A percentile compares a stretch with the other conserved stretches of the same genome.
Evolutionary conservation across 2,797 vertebrate species (phyloP).

Genomic region (Argyrosomus regius): DNA sequence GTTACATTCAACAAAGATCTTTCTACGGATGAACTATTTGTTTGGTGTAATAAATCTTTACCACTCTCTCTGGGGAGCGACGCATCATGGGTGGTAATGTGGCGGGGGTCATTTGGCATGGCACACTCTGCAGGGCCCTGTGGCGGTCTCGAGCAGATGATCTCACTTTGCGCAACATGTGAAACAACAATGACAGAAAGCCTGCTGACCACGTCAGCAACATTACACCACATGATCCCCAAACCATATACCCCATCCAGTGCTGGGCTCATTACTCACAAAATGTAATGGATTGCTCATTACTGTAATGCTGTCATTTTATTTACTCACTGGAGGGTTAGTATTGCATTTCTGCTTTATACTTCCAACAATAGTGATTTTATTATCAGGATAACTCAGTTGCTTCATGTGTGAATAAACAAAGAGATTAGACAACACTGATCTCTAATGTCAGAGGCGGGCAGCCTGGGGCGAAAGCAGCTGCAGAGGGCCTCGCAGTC

Average conservation of each 20-base stretch:
- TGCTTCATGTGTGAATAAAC: constrained; percentile 16
- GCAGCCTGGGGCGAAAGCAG: constrained; percentile 13
- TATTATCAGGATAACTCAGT: constrained; percentile 1
- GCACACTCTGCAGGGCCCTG: constrained; percentile 10
- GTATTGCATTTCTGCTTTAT: not conserved
- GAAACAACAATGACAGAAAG: constrained; percentile 47
- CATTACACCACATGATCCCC: constrained; percentile 7
- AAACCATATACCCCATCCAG: constrained; percentile 29
- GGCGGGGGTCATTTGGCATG: constrained; percentile 60
- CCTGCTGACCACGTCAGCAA: constrained; percentile 20
- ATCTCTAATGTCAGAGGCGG: constrained; percentile 14
- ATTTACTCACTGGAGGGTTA: not conserved
- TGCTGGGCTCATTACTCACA: constrained; percentile 12
- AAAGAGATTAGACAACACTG: constrained; percentile 8
- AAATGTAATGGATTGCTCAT: constrained; percentile 10
- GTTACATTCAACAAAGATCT: constrained; percentile 48
- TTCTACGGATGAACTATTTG: constrained; percentile 47
- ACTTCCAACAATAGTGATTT: not conserved
- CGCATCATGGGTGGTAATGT: constrained; percentile 65
- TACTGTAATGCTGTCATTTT: not conserved
- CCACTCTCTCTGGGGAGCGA: constrained; percentile 26
- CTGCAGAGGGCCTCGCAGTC: constrained; percentile 26
- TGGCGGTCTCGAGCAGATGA: constrained; percentile 40
- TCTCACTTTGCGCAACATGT: constrained; percentile 48
- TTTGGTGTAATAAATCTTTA: constrained; percentile 55